Conservation (phyloP, 2,797 vertebrate species). For the Ficedula albicollis region DNA sequence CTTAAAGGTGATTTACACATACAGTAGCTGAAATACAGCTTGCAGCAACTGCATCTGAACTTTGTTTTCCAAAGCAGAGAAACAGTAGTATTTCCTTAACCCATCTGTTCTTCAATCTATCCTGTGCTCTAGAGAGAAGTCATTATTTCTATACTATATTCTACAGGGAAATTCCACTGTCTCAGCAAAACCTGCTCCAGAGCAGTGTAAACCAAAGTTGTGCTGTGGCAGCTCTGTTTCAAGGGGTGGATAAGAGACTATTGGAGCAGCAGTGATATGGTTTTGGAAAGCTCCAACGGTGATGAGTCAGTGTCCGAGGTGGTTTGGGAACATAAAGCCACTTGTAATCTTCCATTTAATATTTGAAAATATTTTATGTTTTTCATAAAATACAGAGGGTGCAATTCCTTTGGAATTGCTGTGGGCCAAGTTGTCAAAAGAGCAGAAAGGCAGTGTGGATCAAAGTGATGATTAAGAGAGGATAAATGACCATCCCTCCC, state of each 20-base stretch:
- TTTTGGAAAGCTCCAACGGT: neutral
- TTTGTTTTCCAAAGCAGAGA: neutral
- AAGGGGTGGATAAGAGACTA: neutral
- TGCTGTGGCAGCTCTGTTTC: neutral
- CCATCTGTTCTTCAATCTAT: neutral
- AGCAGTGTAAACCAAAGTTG: neutral
- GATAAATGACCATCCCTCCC: fast-evolving
- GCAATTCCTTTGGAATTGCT: neutral
- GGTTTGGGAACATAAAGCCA: neutral
- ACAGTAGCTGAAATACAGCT: neutral
- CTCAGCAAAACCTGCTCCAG: neutral
- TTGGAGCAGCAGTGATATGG: neutral
- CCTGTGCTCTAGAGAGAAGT: neutral
- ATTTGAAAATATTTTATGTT: neutral
- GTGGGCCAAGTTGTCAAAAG: neutral
- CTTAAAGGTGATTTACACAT: neutral
- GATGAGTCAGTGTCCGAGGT: neutral
- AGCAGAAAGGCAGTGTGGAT: neutral
- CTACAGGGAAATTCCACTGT: neutral
- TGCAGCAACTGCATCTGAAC: neutral
- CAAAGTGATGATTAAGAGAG: neutral
- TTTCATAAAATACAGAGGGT: neutral
- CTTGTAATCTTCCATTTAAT: neutral
- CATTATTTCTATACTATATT: neutral
- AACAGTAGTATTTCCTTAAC: neutral